Evolutionary conservation across 2,113 vertebrate genomes (phyloP), one percentile per base, ranked within the genome.

Genomic region (Falco punctatus): DNA sequence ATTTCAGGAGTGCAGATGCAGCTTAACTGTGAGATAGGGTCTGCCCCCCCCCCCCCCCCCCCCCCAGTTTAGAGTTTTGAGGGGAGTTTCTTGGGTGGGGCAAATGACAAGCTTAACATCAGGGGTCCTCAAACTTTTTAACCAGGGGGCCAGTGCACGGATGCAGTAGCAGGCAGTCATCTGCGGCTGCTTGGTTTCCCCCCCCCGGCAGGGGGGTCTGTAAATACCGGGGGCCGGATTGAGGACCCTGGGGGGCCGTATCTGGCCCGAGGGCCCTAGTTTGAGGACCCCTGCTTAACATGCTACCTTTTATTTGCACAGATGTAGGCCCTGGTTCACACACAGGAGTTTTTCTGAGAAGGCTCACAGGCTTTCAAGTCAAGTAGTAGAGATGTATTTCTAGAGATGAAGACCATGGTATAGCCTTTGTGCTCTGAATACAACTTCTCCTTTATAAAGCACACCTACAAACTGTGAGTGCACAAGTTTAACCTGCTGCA

Each of bases 321-420:
- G 55, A 46, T 5, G 11, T 27, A 55, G 20, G 4, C 6, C 55
- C 15, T n/a, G 22, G 38, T 17, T 64, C 81, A 49, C 79, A 82
- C 85, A 52, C 32, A 46, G 27, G 27, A 8, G 1, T 13, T 79
- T 81, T 86, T 27, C 69, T 52, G 32, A 57, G 71, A 59, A 62
- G 7, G 40, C 42, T 21, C 6, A 11, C 3, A 28, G 57, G 40
- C n/a, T 72, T 78, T 81, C 59, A 79, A 74, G 55, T 75, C 78
- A 71, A 59, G 48, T 4, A 64, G 6, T 0, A 40, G 52, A 91
- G 72, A 62, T 0, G 0, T 12, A 42, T 42, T 88, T 81, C 51
- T 73, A 46, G 46, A 92, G 49, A 22, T 62, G 44, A 88, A 73
- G 46, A 61, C 20, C n/a, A 26, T 0, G 10, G 48, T 8, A 35